Conservation (phyloP, 2,888 invertebrate species). For the Plemyria rubiginata region DNA sequence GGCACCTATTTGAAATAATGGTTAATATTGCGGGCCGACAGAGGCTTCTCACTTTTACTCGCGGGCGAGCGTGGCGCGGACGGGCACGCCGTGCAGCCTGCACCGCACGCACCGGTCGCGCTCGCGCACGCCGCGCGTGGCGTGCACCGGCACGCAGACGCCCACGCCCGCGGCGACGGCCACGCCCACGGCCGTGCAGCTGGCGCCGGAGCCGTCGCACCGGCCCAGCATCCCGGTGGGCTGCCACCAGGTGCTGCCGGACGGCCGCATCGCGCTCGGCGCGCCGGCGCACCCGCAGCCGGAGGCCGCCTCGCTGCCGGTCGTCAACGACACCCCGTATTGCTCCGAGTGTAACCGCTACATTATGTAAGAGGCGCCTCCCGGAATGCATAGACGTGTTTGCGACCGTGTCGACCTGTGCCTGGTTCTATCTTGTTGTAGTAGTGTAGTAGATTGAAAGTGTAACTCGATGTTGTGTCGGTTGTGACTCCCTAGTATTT, state of each 20-base stretch:
- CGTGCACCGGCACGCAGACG: conserved; percentile 60
- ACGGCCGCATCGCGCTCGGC: conserved; percentile 80
- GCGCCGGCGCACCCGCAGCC: conserved; percentile 62
- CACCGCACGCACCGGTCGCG: conserved; percentile 78
- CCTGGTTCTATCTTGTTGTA: conserved; percentile 68
- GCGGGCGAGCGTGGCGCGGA: conserved; percentile 91
- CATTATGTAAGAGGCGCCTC: conserved; percentile 91
- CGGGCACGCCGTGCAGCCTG: conserved; percentile 86
- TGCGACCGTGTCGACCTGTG: conserved; percentile 84
- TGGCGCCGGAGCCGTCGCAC: conserved; percentile 68
- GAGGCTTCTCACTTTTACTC: conserved; percentile 88
- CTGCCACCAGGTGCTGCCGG: conserved; percentile 80
- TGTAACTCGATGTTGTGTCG: conserved; percentile 58
- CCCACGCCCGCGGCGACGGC: conserved; percentile 58
- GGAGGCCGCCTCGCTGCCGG: conserved; percentile 63
- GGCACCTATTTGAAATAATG: conserved; percentile 59
- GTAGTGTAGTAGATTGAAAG: no score
- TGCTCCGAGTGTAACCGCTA: conserved; percentile 95
- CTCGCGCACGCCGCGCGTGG: conserved; percentile 72
- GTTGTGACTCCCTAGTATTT: conserved; percentile 53
- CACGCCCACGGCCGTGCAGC: conserved; percentile 57
- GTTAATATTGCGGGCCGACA: conserved; percentile 70
- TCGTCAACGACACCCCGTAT: conserved; percentile 85
- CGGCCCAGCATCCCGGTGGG: conserved; percentile 83
- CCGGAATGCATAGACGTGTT: conserved; percentile 79